phyloP scores from a whole-genome alignment of 2,113 vertebrate species.

The Cromileptes altivelis region DNA sequence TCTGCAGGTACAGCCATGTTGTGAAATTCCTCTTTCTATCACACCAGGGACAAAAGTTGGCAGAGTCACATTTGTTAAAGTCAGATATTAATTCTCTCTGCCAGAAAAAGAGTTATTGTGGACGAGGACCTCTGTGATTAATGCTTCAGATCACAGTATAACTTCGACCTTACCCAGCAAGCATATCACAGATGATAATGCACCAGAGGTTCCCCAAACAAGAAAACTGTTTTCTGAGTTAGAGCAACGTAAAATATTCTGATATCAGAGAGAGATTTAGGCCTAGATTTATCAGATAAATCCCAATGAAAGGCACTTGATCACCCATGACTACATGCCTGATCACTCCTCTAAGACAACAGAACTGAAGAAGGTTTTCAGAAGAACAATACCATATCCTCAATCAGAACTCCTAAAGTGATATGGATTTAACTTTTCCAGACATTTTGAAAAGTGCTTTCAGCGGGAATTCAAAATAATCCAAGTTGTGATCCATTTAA shows the following conservation, averaged over 20 bases:
- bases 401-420: not conserved
- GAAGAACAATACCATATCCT: not conserved
- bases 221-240: conserved; percentile 9
- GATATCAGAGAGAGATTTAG: not conserved
- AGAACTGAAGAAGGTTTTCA: not conserved
- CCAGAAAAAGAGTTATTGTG: conserved; percentile 39
- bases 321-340: not conserved
- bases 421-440: not conserved
- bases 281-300: not conserved
- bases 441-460: not conserved
- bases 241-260: not conserved
- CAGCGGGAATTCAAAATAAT: not conserved
- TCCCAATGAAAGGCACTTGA: conserved; percentile 15
- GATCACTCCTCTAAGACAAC: not conserved
- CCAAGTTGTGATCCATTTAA: not conserved
- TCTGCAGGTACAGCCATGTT: conserved; percentile 25
- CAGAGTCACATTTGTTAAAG: conserved; percentile 42
- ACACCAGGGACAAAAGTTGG: conserved; percentile 19
- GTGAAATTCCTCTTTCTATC: conserved; percentile 31
- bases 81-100: conserved; percentile 47
- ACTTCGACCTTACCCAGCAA: conserved; percentile 35
- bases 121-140: conserved; percentile 44
- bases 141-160: conserved; percentile 30
- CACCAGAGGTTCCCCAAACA: conserved; percentile 4
- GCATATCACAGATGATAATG: conserved; percentile 39